Base-by-base conservation (phyloP, 1,140 invertebrate species). In the Calycopis cecrops region DNA sequence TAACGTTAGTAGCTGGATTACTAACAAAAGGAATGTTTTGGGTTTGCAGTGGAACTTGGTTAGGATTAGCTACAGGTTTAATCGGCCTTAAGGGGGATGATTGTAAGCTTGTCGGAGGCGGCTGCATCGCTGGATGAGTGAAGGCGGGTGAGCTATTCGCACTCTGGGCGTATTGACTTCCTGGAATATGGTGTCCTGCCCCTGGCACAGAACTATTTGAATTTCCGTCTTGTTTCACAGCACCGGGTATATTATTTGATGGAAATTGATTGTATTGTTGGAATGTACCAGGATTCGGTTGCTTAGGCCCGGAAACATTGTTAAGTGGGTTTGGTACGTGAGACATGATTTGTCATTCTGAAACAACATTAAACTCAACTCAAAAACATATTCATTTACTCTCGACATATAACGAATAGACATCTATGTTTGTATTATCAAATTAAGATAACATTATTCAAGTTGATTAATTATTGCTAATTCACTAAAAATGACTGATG, bases 341-440 rank as follows among this genome's bases (percentile, higher is more conserved):
- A 57, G 84, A 76, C 84, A 87, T 87, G 67, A 61, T 67, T 83
- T 73, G 66, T 71, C 71, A 79, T 83, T 82, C 81, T 87, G 81
- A 64, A 87, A 87, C 56, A 38, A 54, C 59, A 73, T 59, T 61
- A 55, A 12, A 40, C 2, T 55, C 6, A 28, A 3, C 6, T 28
- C 21, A 28, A 28, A 28, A 28, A 28, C 21, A 28, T n/a, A n/a
- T 28, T 28, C 21, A 28, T 28, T 28, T 28, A 6, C 21, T 28
- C 21, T 28, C 21, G 21, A 28, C 6, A 28, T 28, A 28, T 6
- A 28, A 28, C 2, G 21, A 28, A 28, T 28, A 28, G 34, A 54
- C 35, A 16, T 38, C 38, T 44, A 35, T 74, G 68, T 79, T 80
- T 77, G 61, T 73, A 67, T 78, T 74, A 42, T 57, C 65, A 80